phyloP scores from a whole-genome alignment of 2,888 invertebrate genomes.

The Harpalus rubripes region DNA sequence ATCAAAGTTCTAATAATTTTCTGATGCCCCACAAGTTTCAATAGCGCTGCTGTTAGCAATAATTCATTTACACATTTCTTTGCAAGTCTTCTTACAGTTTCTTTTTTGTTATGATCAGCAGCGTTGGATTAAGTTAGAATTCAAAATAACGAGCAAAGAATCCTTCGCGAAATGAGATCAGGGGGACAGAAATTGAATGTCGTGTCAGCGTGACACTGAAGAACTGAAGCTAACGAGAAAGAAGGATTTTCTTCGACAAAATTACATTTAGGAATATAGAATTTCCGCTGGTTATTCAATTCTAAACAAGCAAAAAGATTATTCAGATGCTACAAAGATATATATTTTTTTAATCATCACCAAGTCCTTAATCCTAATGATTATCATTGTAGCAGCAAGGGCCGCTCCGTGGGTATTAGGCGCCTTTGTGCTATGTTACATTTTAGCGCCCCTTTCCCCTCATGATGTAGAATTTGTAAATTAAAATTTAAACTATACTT shows the following conservation, averaged over 20 bases:
- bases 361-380: too few species aligned
- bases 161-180: slow-evolving; percentile 23
- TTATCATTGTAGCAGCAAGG: too few species aligned
- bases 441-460: too few species aligned
- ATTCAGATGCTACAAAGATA: too few species aligned
- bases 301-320: too few species aligned
- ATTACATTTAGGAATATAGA: slow-evolving; percentile 22
- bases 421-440: too few species aligned
- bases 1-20: not conserved
- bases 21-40: not conserved
- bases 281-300: not conserved
- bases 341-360: too few species aligned
- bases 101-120: not conserved
- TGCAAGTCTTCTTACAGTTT: not conserved
- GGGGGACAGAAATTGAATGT: slow-evolving; percentile 24
- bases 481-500: too few species aligned
- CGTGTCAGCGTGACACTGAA: not conserved
- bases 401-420: too few species aligned
- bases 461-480: too few species aligned
- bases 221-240: not conserved
- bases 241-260: slow-evolving; percentile 7
- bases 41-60: not conserved
- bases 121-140: slow-evolving; percentile 19
- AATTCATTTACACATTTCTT: not conserved
- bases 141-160: not conserved